Evolutionary conservation across 2,888 invertebrate species (phyloP).

Genomic region (Smittia aterrima): DNA sequence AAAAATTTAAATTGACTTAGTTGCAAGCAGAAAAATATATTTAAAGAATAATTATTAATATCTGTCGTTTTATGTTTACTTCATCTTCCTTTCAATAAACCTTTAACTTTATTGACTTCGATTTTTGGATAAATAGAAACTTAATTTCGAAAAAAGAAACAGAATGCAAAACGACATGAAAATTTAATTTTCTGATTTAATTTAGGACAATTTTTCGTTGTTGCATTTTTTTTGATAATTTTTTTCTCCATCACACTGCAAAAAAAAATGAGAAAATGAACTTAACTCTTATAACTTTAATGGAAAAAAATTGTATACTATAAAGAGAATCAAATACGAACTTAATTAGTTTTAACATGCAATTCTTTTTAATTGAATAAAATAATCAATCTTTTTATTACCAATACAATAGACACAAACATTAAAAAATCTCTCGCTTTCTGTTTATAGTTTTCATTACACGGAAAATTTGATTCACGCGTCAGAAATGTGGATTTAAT

Average conservation of each 20-base stretch:
- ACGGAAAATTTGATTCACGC: background rate
- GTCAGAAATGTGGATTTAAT: background rate
- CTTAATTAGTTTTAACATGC: conserved; percentile 41
- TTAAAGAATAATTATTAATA: conserved; percentile 29
- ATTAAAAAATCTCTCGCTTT: background rate
- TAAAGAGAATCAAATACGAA: conserved; percentile 41
- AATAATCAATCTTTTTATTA: conserved; percentile 32
- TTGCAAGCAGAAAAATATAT: conserved; percentile 3
- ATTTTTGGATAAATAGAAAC: background rate
- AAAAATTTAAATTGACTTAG: conserved; percentile 17
- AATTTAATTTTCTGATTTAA: conserved; percentile 27
- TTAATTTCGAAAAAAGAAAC: conserved; percentile 12
- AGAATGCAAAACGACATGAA: conserved; percentile 1
- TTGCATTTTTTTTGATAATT: conserved; percentile 28
- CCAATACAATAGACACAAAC: conserved; percentile 25
- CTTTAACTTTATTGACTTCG: background rate
- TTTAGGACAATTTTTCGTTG: conserved; percentile 22
- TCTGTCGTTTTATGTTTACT: conserved; percentile 36
- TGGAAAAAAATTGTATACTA: conserved; percentile 41
- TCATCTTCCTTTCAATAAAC: background rate
- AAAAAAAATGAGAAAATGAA: conserved; percentile 34
- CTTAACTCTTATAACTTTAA: conserved; percentile 29
- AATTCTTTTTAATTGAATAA: conserved; percentile 36
- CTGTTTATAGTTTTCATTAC: conserved; percentile 14
- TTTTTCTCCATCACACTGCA: background rate